Percentiles rank a stretch among this genome's conserved stretches.
phyloP scores from a whole-genome alignment of 2,797 vertebrate species.

The Hirundo rustica region DNA sequence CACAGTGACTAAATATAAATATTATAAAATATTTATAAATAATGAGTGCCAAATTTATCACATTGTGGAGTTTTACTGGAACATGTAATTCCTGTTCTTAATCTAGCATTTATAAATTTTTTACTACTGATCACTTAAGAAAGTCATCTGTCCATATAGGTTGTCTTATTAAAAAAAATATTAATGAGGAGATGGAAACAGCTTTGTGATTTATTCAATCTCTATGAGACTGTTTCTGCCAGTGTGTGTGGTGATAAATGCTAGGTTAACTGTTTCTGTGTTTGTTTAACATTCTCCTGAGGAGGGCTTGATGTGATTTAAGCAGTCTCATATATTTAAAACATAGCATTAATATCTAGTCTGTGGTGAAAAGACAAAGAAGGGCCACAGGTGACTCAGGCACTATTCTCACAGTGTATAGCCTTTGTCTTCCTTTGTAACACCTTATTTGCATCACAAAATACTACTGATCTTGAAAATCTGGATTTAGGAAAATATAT shows the following conservation, averaged over 20 bases:
- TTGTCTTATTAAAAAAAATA: neutral
- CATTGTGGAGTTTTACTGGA: slow-evolving; percentile 8
- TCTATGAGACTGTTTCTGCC: slow-evolving; percentile 12
- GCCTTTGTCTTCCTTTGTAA: neutral
- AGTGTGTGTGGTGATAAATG: slow-evolving; percentile 27
- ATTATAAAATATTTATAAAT: slow-evolving; percentile 41
- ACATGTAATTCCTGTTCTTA: neutral
- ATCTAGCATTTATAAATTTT: slow-evolving; percentile 1
- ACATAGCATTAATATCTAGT: neutral
- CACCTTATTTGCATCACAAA: neutral
- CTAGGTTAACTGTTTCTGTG: slow-evolving; percentile 26
- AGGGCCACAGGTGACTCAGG: neutral
- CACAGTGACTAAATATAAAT: slow-evolving; percentile 19
- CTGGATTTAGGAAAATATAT: neutral
- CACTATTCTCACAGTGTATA: neutral
- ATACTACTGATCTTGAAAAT: neutral
- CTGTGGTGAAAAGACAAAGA: neutral
- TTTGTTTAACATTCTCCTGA: slow-evolving; percentile 28
- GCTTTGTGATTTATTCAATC: slow-evolving; percentile 38
- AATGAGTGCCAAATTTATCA: neutral
- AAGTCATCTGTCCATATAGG: neutral
- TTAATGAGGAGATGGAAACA: neutral
- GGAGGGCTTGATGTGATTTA: slow-evolving; percentile 2
- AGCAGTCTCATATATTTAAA: neutral
- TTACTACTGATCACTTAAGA: neutral